Base-by-base conservation (phyloP, 1,140 invertebrate species). In the Dendrolimus kikuchii region DNA sequence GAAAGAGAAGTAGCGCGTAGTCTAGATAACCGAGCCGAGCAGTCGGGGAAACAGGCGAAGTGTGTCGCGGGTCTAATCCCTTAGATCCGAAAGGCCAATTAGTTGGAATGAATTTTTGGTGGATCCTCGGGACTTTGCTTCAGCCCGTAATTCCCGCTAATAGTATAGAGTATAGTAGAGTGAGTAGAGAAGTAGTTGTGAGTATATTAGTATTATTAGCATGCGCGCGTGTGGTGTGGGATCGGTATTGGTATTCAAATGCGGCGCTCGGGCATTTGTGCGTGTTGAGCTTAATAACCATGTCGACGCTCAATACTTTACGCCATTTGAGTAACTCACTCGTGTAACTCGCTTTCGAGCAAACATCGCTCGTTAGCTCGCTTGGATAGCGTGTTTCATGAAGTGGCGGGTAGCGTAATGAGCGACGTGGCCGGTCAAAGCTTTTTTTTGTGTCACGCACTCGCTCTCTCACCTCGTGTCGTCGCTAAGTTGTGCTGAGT, bases 201-300 rank as follows among this genome's bases (percentile, higher is more conserved):
- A 83, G 80, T 79, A 74, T 72, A 79, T 77, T 64, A 74, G 71
- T 81, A 23, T 23, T 23, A 23, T 23, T 23, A 81, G 74, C 81
- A 84, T 84, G 81, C 81, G 77, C 80, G 81, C 80, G 79, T 81
- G 81, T 83, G 65, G 75, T 81, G 80, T 82, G 64, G 70, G 61
- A 66, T 74, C 74, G 80, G 89, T 90, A 90, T 90, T 91, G 90
- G 90, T 91, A 91, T 91, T 91, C 90, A 91, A 91, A 90, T 91
- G 90, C 89, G 84, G 82, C 81, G 78, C 77, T 83, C 78, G 80
- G 77, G 78, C 81, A 78, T 56, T 81, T 62, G 78, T 80, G 76
- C 73, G 71, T 81, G 76, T 71, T 57, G 62, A 67, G 68, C 67
- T 59, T 67, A 49, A 55, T 50, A 62, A 57, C 68, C 62, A 55